Conservation (phyloP, 2,888 invertebrate species). For the Allacma fusca region DNA sequence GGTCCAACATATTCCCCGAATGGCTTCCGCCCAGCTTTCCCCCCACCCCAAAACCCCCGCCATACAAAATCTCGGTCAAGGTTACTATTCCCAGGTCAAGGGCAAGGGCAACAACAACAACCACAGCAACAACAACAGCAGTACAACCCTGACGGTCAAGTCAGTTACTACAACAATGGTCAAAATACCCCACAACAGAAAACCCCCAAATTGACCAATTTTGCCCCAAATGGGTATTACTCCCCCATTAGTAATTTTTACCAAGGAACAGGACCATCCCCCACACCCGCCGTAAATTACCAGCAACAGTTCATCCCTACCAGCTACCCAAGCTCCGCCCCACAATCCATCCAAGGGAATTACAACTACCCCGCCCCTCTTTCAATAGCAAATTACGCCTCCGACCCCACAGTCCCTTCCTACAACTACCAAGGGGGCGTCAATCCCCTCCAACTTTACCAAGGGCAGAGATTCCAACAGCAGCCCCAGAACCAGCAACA, state of each 20-base stretch:
- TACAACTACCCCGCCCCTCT: conserved; percentile 5
- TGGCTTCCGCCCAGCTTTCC: conserved; percentile 59
- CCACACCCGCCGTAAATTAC: not conserved
- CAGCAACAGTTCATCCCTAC: not conserved
- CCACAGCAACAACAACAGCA: conserved; percentile 31
- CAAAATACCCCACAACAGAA: not conserved
- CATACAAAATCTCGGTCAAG: conserved; percentile 21
- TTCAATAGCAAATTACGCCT: not conserved
- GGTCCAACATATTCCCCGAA: not conserved
- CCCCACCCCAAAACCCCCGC: conserved; percentile 47
- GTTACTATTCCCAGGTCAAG: conserved; percentile 47
- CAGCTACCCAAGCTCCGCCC: not conserved
- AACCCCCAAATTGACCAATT: conserved; percentile 1
- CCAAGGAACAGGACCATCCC: conserved; percentile 45
- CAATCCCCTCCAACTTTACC: conserved; percentile 32
- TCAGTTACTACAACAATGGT: not conserved
- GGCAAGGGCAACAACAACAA: conserved; percentile 33
- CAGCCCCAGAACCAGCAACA: conserved; percentile 64
- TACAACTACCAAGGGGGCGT: conserved; percentile 25
- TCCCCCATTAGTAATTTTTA: conserved; percentile 60
- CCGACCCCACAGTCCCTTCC: conserved; percentile 23
- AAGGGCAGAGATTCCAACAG: conserved; percentile 41
- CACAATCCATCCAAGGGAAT: not conserved
- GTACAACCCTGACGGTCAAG: not conserved
- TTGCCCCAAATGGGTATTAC: conserved; percentile 54